phyloP scores from a whole-genome alignment of 2,888 invertebrate species.

The Pteria penguin region DNA sequence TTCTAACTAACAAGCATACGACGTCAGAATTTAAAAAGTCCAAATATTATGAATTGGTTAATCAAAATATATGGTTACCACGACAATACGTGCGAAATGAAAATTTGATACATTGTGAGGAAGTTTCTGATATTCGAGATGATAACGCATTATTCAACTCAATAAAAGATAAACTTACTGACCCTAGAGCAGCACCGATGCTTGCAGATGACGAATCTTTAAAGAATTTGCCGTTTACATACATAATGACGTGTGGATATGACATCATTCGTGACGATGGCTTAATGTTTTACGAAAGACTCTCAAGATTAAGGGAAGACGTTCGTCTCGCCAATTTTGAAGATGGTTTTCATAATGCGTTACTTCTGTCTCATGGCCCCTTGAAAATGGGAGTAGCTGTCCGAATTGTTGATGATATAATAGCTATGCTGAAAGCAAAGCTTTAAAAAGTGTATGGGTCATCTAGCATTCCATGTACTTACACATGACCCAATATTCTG shows the following conservation, averaged over 20 bases:
- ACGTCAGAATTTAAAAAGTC: conserved; percentile 40
- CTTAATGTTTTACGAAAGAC: conserved; percentile 57
- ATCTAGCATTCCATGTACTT: too few relatives aligned
- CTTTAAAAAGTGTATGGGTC: too few relatives aligned
- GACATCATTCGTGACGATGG: conserved; percentile 58
- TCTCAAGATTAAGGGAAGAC: conserved; percentile 57
- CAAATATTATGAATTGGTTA: conserved; percentile 40
- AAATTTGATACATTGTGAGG: background rate
- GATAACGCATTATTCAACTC: conserved; percentile 52
- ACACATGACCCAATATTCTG: too few relatives aligned
- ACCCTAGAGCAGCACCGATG: conserved; percentile 47
- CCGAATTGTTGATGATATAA: conserved; percentile 19
- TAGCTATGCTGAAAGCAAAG: conserved; percentile 1
- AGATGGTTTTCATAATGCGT: conserved; percentile 19
- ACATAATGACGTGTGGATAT: conserved; percentile 53
- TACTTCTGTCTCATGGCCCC: conserved; percentile 14
- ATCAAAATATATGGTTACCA: conserved; percentile 46
- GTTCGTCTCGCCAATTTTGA: conserved; percentile 13
- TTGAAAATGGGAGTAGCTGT: conserved; percentile 15
- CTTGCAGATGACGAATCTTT: conserved; percentile 46
- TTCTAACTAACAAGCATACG: conserved; percentile 44
- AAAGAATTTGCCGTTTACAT: conserved; percentile 46
- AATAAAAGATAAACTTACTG: conserved; percentile 42
- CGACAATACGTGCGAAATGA: conserved; percentile 33
- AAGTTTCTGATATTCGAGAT: conserved; percentile 10